Base-by-base conservation (phyloP, 1,140 invertebrate species). In the Phortica variegata region DNA sequence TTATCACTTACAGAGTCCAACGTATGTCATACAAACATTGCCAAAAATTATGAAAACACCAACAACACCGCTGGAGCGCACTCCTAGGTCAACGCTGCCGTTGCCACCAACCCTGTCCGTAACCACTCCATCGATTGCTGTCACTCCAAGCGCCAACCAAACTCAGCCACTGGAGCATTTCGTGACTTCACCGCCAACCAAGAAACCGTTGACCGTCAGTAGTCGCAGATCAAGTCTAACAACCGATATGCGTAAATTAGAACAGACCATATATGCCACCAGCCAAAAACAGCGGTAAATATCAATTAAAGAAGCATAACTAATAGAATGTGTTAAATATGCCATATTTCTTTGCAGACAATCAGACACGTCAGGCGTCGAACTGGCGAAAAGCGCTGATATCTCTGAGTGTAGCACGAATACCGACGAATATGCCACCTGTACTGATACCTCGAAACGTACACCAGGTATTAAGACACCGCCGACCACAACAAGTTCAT, bases 381-480 rank as follows among this genome's bases (percentile, higher is more conserved):
- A 61, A n/a, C 62, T 58, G 36, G 55, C 54, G 3, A 83, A 85
- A 2, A 88, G 87, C 66, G 88, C 82, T 2, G 88, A 91, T 73
- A 80, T 89, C 16, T 91, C 88, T 7, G 89, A 92, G 77, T 86
- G 85, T 52, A 91, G 89, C 45, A 92, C 89, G 1, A 89, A 87
- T 18, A 92, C 90, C 18, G 90, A 93, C 68, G 90, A 93, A 69
- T 93, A 93, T 75, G 85, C 90, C 50, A 93, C 91, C 62, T 76
- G 74, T 43, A 76, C 74, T 36, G 90, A 90, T 70, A 90, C 87
- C 75, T 90, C 89, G 21, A 88, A 86, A 55, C 87, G 84, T 49
- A 86, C 85, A 45, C 70, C 68, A 76, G 74, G 74, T 76, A 76
- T 76, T 59, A 76, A 72, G 70, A 73, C 73, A 45, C 65, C 73